These are phyloP conservation scores for Heliconius himera DNA, from an alignment of 1,140 invertebrate genomes.

Conservation along the genomic window DNA sequence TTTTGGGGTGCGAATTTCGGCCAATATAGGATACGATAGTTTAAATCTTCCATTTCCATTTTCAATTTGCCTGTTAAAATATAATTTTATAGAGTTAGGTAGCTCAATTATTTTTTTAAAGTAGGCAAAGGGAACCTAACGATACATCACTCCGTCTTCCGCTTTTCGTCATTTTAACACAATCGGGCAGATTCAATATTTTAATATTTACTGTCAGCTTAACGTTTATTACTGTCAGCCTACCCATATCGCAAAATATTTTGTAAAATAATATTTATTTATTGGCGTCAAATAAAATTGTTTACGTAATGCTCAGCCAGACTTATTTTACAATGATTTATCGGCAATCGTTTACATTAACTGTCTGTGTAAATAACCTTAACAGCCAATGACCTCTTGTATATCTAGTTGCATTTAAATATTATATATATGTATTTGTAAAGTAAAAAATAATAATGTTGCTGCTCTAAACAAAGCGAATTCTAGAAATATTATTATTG, in stretches of 20 bases:
- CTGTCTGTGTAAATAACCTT: not conserved
- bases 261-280: not conserved
- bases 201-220: not conserved
- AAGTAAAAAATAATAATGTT: not conserved
- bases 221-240: too few relatives aligned
- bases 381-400: not conserved
- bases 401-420: too few relatives aligned
- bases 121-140: too few relatives aligned
- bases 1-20: conserved; percentile 20
- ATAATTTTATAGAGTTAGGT: too few relatives aligned
- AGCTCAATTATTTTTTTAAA: too few relatives aligned
- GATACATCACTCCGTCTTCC: too few relatives aligned
- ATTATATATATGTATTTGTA: not conserved
- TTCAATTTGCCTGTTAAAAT: not conserved
- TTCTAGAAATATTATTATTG: too few relatives aligned
- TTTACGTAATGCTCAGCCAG: conserved; percentile 8
- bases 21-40: not conserved
- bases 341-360: conserved; percentile 6
- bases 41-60: not conserved
- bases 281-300: not conserved
- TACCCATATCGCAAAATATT: not conserved
- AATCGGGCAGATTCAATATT: too few relatives aligned
- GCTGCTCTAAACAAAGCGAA: too few relatives aligned
- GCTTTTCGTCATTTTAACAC: too few relatives aligned
- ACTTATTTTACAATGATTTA: conserved; percentile 13